A percentile compares a stretch with the other conserved stretches of the same genome.
These are phyloP conservation scores for Magallana angulata DNA, from an alignment of 1,140 invertebrate species.

Conservation along the genomic window DNA sequence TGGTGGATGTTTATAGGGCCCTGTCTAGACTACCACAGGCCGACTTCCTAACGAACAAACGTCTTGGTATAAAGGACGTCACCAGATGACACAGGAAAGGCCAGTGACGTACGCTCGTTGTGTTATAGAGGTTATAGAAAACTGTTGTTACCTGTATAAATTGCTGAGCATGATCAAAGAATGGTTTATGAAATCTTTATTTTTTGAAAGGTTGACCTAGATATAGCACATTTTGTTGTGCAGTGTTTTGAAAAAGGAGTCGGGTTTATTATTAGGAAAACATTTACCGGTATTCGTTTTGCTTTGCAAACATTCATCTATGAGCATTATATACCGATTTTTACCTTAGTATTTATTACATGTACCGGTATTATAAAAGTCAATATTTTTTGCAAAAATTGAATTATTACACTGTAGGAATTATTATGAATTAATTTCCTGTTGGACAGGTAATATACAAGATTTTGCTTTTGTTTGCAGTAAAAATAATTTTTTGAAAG, in stretches of 20 bases:
- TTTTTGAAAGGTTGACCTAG: no score
- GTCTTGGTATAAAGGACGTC: slow-evolving; percentile 55
- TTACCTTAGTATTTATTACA: no score
- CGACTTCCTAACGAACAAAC: slow-evolving; percentile 61
- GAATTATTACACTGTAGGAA: neutral
- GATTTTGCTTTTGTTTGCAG: neutral
- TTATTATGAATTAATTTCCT: neutral
- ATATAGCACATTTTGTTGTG: no score
- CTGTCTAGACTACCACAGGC: slow-evolving; percentile 44
- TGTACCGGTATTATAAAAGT: no score
- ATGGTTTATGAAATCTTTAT: no score
- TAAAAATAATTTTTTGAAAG: no score
- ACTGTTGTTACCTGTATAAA: neutral
- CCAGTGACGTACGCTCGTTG: no score
- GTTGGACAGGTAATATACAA: neutral
- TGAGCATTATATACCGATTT: no score
- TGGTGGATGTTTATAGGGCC: slow-evolving; percentile 60
- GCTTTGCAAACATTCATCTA: no score
- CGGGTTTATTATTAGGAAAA: no score
- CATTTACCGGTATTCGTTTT: no score
- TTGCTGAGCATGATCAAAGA: slow-evolving; percentile 8
- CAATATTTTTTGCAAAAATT: neutral
- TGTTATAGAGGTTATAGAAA: neutral
- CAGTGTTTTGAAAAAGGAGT: no score
- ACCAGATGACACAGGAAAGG: slow-evolving; percentile 53